Evolutionary conservation across 2,888 invertebrate species (phyloP).

Genomic region (Pocota personata): DNA sequence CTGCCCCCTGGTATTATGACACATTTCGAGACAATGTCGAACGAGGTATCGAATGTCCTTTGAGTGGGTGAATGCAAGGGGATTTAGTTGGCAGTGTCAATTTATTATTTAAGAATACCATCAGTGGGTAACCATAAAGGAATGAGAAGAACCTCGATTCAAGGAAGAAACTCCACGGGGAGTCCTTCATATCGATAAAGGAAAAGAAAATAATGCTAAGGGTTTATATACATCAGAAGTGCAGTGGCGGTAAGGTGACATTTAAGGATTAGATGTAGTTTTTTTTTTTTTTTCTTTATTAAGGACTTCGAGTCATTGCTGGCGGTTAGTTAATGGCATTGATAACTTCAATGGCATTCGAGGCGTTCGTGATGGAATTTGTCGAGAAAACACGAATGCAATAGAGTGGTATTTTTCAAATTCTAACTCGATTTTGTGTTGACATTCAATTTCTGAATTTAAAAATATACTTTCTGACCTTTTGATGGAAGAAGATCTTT

Average conservation of each 20-base stretch:
- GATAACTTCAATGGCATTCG: constrained; percentile 36
- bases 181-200: constrained; percentile 3
- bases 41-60: constrained; percentile 60
- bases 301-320: constrained; percentile 5
- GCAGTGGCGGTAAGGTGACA: constrained; percentile 35
- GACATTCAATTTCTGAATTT: neutral
- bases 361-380: constrained; percentile 22
- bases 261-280: constrained; percentile 23
- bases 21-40: constrained; percentile 53
- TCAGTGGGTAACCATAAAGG: constrained; percentile 3
- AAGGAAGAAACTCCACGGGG: constrained; percentile 11
- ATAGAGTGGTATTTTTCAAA: neutral
- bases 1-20: constrained; percentile 15
- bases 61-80: constrained; percentile 57
- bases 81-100: constrained; percentile 48
- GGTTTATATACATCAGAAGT: neutral
- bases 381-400: constrained; percentile 17
- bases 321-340: constrained; percentile 49
- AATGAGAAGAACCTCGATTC: neutral
- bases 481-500: neutral
- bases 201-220: neutral
- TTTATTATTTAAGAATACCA: constrained; percentile 58
- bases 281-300: neutral
- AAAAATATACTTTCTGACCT: neutral
- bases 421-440: neutral